Base-by-base conservation (phyloP, 2,888 invertebrate species). In the Drosophila koepferae region DNA sequence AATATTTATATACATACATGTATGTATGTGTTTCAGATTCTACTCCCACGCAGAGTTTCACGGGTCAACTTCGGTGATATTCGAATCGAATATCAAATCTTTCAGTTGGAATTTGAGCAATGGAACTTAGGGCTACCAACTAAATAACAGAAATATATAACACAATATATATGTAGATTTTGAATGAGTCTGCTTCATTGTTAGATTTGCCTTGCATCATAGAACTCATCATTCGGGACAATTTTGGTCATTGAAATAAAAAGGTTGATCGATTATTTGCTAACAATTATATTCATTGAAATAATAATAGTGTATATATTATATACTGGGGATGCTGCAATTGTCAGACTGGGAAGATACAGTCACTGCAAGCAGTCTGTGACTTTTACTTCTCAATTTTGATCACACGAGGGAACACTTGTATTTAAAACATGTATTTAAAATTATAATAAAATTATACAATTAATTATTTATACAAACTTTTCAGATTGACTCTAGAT, bases 1-100 rank as follows among this genome's bases (percentile, higher is more conserved):
- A 60, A 28, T 46, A 38, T 41, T 40, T 34, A n/a, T 5, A 40
- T 53, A n/a, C n/a, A n/a, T n/a, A n/a, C n/a, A n/a, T n/a, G n/a
- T n/a, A n/a, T n/a, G n/a, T n/a, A 31, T 53, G 12, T 14, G 20
- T 40, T 41, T 14, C 18, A 31, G 12, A 20, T 20, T 40, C 12
- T 14, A 16, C n/a, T 31, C 36, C 49, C 58, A 44, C 58, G n/a
- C 34, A 36, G 16, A 43, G 44, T 16, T 38, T 38, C 10, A 2
- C 16, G 16, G 9, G 9, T 20, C 56, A 34, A 16, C 18, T 20
- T 34, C 8, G 14, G 8, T 8, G 41, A 9, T 55, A n/a, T 40
- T 28, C 38, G 23, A n/a, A 41, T 23, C 46, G 14, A 7, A 23
- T 46, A 9, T 28, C 16, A 8, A 48, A 48, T 36, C 34, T 51